Evolutionary conservation across 2,888 invertebrate species (phyloP), one percentile per base, ranked within the genome.

Genomic region (Athetis lepigone): DNA sequence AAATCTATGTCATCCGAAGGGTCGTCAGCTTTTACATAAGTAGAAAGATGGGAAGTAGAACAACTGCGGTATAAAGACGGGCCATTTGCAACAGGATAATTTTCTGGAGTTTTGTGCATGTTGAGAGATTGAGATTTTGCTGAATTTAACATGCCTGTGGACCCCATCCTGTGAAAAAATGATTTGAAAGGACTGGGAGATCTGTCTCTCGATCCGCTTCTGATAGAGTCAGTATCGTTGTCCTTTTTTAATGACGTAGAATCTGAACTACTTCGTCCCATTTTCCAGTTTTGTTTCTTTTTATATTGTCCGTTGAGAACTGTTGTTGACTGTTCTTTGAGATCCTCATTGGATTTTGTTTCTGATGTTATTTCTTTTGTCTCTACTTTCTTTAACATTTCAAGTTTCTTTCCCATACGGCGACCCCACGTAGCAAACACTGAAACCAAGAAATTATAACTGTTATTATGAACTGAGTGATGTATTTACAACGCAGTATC

Each of bases 1-100:
- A 97, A 93, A 84, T 97, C 97, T 57, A 97, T 95, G 42, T 97
- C 97, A 81, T 97, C 97, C n/a, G 97, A 97, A 8, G 97, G 97
- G 90, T 97, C 97, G 85, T 97, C 97, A 68, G 97, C 97, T 85
- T 97, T 97, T 37, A 97, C 96, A 84, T 97, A 97, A 23, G 96
- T 96, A 68, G 97, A 97, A 75, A 97, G 89, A 84, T 97, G 97
- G 56, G 97, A 97, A 27, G 97, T 97, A 37, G 97, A 97, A 86
- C 97, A 97, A 85, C 97, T 97, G 58, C 97, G 95, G 82, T 97
- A 97, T n/a, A 97, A 90, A 29, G 93, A 88, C 25, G 92, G 90
- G 5, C 91, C 91, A 80, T 95, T 96, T 43, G 95, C 93, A 40
- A 91, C 86, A 0, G 92, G 85, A 77, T 93, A 93, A 46, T 80